phyloP scores from a whole-genome alignment of 2,888 invertebrate genomes.

The Napeogenes inachia region DNA sequence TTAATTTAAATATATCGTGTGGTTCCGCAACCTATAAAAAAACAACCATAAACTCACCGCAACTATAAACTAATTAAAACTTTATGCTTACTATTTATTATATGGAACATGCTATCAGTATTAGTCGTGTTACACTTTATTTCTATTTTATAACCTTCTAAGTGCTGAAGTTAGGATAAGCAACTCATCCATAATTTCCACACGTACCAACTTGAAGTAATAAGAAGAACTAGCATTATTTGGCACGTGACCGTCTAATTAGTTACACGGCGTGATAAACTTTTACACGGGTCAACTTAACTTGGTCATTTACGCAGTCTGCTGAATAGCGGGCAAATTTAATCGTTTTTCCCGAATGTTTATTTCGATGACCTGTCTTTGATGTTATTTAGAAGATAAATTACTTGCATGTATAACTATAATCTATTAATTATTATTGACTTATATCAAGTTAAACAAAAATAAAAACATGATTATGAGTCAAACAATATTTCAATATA shows the following conservation, averaged over 20 bases:
- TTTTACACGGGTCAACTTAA: constrained; percentile 27
- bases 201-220: constrained; percentile 27
- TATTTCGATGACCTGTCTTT: not conserved
- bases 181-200: constrained; percentile 22
- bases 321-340: constrained; percentile 26
- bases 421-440: no score
- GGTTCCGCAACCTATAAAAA: no score
- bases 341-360: not conserved
- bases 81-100: no score
- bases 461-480: no score
- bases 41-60: not conserved
- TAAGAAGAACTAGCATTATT: constrained; percentile 25
- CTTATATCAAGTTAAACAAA: no score
- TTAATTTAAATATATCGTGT: no score
- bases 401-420: not conserved
- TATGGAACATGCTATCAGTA: not conserved
- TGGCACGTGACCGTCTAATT: constrained; percentile 29
- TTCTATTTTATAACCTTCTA: constrained; percentile 6
- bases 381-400: not conserved
- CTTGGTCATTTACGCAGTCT: constrained; percentile 21
- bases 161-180: constrained; percentile 11
- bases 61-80: not conserved
- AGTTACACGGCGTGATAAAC: constrained; percentile 28
- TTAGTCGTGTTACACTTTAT: not conserved
- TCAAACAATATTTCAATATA: no score